Base-by-base conservation (phyloP, 2,113 vertebrate species). In the Carassius auratus region DNA sequence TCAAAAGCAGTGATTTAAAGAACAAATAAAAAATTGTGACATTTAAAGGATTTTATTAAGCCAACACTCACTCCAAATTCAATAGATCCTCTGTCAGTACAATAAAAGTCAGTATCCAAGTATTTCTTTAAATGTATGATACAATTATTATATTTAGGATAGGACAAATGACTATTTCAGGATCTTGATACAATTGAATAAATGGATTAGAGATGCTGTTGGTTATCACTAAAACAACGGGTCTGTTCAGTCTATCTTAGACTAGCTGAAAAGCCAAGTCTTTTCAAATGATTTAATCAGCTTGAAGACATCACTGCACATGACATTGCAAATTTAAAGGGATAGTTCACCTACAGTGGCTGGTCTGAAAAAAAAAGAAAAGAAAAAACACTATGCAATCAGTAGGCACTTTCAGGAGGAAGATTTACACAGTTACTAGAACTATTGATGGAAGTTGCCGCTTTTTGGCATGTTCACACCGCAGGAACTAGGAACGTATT, bases 221-320 rank as follows among this genome's bases (percentile, higher is more conserved):
- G 68, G 36, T 71, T 71, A 38, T 36, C 36, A 71, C 68, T 42
- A 71, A 52, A 76, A 76, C 74, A 55, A 76, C 3, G n/a, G 45
- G 23, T 52, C 74, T 76, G 45, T 76, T 76, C n/a, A 76, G 14
- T 55, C 48, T 76, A 55, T 55, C 23, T 55, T 5, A 55, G 23
- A 76, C 3, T 30, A 30, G 23, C 8, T 30, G 48, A 26, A 55
- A 26, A 71, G 14, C 1, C 23, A 17, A 26, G 26, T 55, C 75
- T 33, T 19, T 30, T 42, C 3, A 55, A 76, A 55, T 55, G 10
- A 76, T 17, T 55, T 19, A 33, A 55, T 45, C 36, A 73, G 9
- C 38, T 13, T n/a, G 38, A 55, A 76, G 12, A 23, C 23, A 30
- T 17, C 5, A 19, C 1, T 76, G 45, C 23, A 52, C 2, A 42